Base-by-base conservation (phyloP, 1,140 invertebrate genomes). In the Dendrolimus punctatus region DNA sequence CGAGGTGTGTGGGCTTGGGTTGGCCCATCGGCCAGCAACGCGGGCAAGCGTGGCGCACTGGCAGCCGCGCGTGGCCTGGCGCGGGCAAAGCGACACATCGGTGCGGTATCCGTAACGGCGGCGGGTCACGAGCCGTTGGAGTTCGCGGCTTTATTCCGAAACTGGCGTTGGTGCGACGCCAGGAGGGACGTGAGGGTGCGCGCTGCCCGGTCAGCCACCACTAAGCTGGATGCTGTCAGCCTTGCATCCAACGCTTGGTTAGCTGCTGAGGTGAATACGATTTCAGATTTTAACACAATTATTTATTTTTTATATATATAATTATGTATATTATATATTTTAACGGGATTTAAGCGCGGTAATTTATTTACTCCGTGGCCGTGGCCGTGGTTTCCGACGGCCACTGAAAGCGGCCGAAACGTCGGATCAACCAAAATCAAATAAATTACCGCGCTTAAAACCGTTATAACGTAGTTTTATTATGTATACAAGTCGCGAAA, bases 1-100 rank as follows among this genome's bases (percentile, higher is more conserved):
- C 91, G 93, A 2, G 96, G 95, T 1, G 92, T 98, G 54, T 98
- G 96, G 96, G 93, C 96, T 2, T 99, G 97, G 97, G 93, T 96
- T 6, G 97, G 97, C 0, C 91, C 91, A 90, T 8, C 93, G 91
- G 36, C 92, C 93, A 66, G 96, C 92, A 94, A 91, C 93, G 8
- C 97, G 93, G 96, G 92, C 93, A 36, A 96, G 93, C 4, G 92
- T 91, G 96, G 46, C 92, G 97, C 8, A 90, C 90, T 73, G 85
- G 91, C 61, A 91, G 94, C 42, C 70, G 95, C 95, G 1, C 90
- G 96, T 23, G 95, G 96, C 0, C 96, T 97, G 72, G 92, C 96
- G 0, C 94, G 94, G 48, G 97, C 97, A 74, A 97, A 97, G 68
- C 92, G 92, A 37, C 95, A 97, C 74, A 90, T 91, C 0, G 90